Evolutionary conservation across 1,140 invertebrate species (phyloP).

Genomic region (Branchinecta lindahli): DNA sequence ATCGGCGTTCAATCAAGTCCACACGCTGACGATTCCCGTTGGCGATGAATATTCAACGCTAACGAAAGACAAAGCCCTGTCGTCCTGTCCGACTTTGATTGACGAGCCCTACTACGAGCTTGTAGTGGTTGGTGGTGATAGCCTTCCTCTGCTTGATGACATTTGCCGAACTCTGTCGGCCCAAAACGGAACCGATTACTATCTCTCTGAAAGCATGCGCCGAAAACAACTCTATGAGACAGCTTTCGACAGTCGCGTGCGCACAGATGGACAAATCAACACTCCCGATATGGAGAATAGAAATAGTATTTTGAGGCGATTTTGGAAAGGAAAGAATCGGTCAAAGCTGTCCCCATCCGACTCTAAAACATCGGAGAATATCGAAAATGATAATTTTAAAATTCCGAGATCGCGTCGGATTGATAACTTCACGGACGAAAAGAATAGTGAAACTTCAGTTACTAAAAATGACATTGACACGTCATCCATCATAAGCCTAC

Average conservation of each 20-base stretch:
- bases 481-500: background rate
- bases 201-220: background rate
- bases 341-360: background rate
- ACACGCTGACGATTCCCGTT: background rate
- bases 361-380: background rate
- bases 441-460: slow-evolving; percentile 6
- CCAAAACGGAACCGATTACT: background rate
- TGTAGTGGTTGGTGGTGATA: background rate
- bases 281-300: background rate
- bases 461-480: slow-evolving; percentile 10
- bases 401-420: background rate
- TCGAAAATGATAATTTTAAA: background rate
- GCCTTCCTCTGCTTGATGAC: slow-evolving; percentile 1
- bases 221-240: background rate
- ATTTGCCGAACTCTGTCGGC: background rate
- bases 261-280: background rate
- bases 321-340: background rate
- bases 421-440: slow-evolving; percentile 1
- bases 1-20: background rate
- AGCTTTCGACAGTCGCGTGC: background rate
- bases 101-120: background rate
- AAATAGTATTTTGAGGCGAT: background rate
- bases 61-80: background rate
- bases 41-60: slow-evolving; percentile 1
- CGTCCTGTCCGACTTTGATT: slow-evolving; percentile 2